Percentiles rank a stretch among this genome's conserved stretches.
Evolutionary conservation across 2,797 vertebrate species (phyloP).

Genomic region (Coracias cyanogaster): DNA sequence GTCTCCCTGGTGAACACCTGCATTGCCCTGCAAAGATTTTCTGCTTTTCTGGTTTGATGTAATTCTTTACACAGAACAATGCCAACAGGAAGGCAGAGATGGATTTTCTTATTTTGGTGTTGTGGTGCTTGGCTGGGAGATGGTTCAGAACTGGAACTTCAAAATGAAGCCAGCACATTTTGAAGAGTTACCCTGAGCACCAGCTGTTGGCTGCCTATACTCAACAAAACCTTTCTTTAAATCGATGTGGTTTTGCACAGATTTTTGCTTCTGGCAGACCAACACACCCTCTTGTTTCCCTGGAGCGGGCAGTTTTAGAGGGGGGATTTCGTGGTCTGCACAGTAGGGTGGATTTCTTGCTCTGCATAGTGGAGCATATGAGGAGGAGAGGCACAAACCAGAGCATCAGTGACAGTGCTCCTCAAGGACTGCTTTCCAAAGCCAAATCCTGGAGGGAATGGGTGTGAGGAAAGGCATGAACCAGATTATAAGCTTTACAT

Average conservation of each 20-base stretch:
- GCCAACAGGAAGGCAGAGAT: not conserved
- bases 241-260: not conserved
- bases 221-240: not conserved
- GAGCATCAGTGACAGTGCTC: accelerated
- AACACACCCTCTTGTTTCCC: not conserved
- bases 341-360: not conserved
- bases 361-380: not conserved
- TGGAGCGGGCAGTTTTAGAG: not conserved
- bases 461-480: not conserved
- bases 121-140: not conserved
- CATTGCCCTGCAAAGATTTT: not conserved
- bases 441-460: not conserved
- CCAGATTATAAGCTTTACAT: not conserved
- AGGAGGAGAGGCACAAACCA: not conserved
- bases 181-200: not conserved
- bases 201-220: not conserved
- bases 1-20: not conserved
- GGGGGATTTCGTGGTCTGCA: not conserved
- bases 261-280: not conserved
- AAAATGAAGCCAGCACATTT: not conserved
- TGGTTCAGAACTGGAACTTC: not conserved
- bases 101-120: not conserved
- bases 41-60: not conserved
- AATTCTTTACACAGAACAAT: not conserved
- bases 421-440: not conserved